Evolutionary conservation across 2,888 invertebrate genomes (phyloP).

Genomic region (Brachynemurus nebulosus): DNA sequence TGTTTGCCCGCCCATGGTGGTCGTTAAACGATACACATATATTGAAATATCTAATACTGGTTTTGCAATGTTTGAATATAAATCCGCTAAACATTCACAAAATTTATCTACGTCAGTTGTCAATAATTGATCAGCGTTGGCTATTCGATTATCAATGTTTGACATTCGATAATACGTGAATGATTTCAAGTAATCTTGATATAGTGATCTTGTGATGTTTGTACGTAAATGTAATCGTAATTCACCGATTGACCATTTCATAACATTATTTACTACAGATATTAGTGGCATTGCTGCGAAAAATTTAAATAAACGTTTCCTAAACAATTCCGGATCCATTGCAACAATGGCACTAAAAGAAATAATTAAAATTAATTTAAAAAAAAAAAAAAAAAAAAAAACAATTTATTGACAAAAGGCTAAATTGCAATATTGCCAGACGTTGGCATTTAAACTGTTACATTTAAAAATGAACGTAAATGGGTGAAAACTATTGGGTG

Average conservation of each 20-base stretch:
- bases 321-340: conserved; percentile 67
- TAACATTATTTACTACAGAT: conserved; percentile 81
- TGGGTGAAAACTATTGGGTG: too few relatives aligned
- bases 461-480: too few relatives aligned
- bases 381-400: too few relatives aligned
- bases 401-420: too few relatives aligned
- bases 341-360: conserved; percentile 77
- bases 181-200: conserved; percentile 87
- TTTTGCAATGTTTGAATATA: conserved; percentile 94
- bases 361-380: conserved; percentile 23
- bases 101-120: conserved; percentile 97
- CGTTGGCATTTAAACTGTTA: too few relatives aligned
- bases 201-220: conserved; percentile 73
- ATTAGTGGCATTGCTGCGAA: conserved; percentile 80
- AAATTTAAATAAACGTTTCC: conserved; percentile 58
- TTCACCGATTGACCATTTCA: conserved; percentile 92
- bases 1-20: conserved; percentile 77
- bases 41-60: conserved; percentile 89
- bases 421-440: too few relatives aligned
- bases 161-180: conserved; percentile 96
- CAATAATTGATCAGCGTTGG: conserved; percentile 90
- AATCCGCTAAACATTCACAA: conserved; percentile 86
- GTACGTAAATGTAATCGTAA: conserved; percentile 81
- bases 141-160: conserved; percentile 86
- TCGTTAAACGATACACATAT: conserved; percentile 80